Evolutionary conservation across 2,797 vertebrate genomes (phyloP), one percentile per base, ranked within the genome.

Genomic region (Choloepus didactylus): DNA sequence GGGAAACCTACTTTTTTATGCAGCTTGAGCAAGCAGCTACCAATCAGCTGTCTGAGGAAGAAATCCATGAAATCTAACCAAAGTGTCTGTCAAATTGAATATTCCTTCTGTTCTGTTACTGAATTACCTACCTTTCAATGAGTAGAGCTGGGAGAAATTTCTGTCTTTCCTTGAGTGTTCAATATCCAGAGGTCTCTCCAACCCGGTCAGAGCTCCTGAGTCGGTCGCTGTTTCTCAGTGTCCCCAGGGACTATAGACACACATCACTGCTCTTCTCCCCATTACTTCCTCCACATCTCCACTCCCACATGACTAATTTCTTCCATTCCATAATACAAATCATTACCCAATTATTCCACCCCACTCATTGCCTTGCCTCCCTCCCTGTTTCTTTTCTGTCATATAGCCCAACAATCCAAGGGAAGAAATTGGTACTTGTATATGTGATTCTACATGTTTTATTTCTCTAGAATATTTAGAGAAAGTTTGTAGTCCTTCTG

Each of bases 281-380:
- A 9, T 66, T 35, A 64, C 84, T 89, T 89, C 86, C 90, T 93
- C 75, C 11, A 66, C 73, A 27, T 77, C 51, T 62, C 59, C 49
- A 72, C 75, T 87, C 62, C 92, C 59, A 75, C 83, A 18, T 29
- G 76, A 94, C 66, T 94, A 54, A 90, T 89, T 62, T 84, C 88
- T 89, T 62, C 91, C 77, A 75, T 64, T 54, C 84, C n/a, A 6
- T 91, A 62, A 75, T 35, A 38, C 0, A 0, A 89, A 76, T 76
- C 3, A 9, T 62, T 66, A 77, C 49, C 86, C 66, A 93, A 19
- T 82, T 41, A 87, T 69, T 73, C 76, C 56, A 69, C 38, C 60
- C 89, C 35, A 27, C 44, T 94, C 81, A 89, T 77, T 76, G 89
- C 70, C 75, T 91, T 82, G n/a, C 35, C 35, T 35, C 35, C 44